Evolutionary conservation across 2,888 invertebrate species (phyloP).

Genomic region (Cistogaster globosa): DNA sequence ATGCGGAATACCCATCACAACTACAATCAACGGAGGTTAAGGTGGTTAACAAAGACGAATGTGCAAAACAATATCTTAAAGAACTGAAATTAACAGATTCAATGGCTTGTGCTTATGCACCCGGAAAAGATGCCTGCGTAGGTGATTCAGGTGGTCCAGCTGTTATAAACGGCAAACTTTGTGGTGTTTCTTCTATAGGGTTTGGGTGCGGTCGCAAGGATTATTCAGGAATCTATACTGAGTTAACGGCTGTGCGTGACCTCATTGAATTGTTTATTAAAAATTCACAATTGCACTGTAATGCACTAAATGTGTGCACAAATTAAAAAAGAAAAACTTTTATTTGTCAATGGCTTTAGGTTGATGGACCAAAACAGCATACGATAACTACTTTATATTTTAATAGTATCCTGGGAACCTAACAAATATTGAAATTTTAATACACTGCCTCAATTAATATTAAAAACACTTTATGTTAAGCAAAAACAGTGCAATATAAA

Average conservation of each 20-base stretch:
- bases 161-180: constrained; percentile 68
- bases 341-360: too few species aligned
- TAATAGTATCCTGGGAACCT: too few species aligned
- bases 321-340: too few species aligned
- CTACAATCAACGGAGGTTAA: constrained; percentile 55
- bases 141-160: constrained; percentile 74
- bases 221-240: neutral
- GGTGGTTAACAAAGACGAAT: neutral
- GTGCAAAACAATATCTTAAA: neutral
- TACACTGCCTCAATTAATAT: too few species aligned
- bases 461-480: too few species aligned
- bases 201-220: neutral
- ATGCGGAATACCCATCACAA: neutral
- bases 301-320: too few species aligned
- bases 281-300: too few species aligned
- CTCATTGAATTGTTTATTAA: too few species aligned
- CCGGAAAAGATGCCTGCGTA: constrained; percentile 70
- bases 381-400: too few species aligned
- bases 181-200: constrained; percentile 87
- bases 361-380: too few species aligned
- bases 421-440: too few species aligned
- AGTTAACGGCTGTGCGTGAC: neutral
- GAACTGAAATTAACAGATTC: constrained; percentile 27
- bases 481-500: too few species aligned
- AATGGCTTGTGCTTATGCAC: constrained; percentile 73